phyloP scores from a whole-genome alignment of 2,797 vertebrate genomes.

The Dermochelys coriacea region DNA sequence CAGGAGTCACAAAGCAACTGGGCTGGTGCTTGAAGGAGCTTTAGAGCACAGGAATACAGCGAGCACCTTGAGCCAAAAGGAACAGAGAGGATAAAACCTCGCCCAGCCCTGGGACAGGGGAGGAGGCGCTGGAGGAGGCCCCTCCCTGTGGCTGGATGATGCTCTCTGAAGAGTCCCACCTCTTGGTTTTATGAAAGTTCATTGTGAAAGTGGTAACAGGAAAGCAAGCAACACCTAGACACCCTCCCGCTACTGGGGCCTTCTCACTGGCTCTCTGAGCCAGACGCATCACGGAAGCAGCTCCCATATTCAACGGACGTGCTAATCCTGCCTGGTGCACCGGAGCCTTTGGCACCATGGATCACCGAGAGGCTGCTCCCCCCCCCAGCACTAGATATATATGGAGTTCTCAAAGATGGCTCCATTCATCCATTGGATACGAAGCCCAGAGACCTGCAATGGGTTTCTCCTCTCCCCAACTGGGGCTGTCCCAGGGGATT shows the following conservation, averaged over 20 bases:
- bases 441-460: neutral
- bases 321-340: neutral
- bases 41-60: neutral
- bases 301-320: neutral
- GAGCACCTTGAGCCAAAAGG: neutral
- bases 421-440: no score
- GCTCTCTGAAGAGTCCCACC: neutral
- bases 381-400: no score
- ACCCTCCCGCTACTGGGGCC: neutral
- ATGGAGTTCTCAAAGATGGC: no score
- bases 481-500: no score
- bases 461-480: neutral
- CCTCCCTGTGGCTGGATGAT: neutral
- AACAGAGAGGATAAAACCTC: neutral
- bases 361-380: neutral
- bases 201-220: neutral
- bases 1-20: neutral
- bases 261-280: neutral
- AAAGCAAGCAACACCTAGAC: neutral
- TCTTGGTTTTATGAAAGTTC: no score
- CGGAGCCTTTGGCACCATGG: neutral
- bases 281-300: no score
- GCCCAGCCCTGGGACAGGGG: no score
- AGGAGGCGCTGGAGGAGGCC: neutral
- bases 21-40: neutral